Percentiles rank a stretch among this genome's conserved stretches.
Evolutionary conservation across 2,797 vertebrate genomes (phyloP).

Genomic region (Rhodeus uyekii): DNA sequence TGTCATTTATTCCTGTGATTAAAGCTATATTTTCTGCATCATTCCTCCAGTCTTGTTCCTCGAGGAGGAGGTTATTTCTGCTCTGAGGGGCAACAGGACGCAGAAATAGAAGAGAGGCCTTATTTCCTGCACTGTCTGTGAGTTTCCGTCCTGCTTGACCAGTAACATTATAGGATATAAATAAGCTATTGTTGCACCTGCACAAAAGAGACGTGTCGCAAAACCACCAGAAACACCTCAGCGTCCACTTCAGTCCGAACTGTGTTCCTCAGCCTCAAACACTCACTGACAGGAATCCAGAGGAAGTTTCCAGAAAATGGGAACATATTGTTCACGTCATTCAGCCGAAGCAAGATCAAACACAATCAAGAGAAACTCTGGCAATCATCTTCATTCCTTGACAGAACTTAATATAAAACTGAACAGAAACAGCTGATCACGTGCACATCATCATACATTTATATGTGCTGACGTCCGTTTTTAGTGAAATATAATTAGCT

Average conservation of each 20-base stretch:
- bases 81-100: slow-evolving; percentile 23
- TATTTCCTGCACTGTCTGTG: slow-evolving; percentile 15
- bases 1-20: not conserved
- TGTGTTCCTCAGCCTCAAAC: not conserved
- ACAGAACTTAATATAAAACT: not conserved
- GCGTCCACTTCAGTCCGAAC: not conserved
- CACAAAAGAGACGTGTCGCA: slow-evolving; percentile 57
- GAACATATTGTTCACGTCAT: not conserved
- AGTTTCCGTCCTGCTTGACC: slow-evolving; percentile 31
- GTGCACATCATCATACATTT: not conserved
- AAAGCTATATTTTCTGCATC: not conserved
- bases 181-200: slow-evolving; percentile 75
- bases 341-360: not conserved
- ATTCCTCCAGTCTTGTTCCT: not conserved
- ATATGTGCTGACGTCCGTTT: slow-evolving; percentile 1
- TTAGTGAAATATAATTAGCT: slow-evolving; percentile 57
- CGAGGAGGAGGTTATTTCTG: slow-evolving; percentile 44
- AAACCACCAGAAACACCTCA: not conserved
- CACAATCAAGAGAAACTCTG: not conserved
- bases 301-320: slow-evolving; percentile 19
- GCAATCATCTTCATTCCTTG: no score
- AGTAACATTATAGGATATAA: slow-evolving; percentile 67
- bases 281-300: not conserved
- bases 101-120: slow-evolving; percentile 39
- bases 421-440: slow-evolving; percentile 9